Percentiles rank a stretch among this genome's conserved stretches.
These are phyloP conservation scores for Tetramorium simillimum DNA, from an alignment of 1,140 invertebrate species.

Conservation along the genomic window DNA sequence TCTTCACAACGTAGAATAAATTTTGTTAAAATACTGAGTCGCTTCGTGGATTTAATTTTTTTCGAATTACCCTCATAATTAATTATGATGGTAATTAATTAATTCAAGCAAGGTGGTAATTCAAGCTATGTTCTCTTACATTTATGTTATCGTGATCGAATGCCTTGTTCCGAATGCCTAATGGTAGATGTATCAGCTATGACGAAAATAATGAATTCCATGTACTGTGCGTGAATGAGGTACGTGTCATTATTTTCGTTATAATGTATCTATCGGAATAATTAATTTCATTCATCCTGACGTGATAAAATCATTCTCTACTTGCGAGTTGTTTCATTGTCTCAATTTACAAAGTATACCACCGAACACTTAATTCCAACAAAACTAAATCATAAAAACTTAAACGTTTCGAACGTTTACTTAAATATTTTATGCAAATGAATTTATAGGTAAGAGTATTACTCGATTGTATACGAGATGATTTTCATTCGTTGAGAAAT, in stretches of 20 bases:
- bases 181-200: conserved; percentile 37
- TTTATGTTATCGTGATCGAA: conserved; percentile 41
- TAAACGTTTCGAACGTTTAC: background rate
- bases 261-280: background rate
- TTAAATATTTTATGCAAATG: background rate
- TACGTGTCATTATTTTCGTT: background rate
- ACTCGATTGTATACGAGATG: conserved; percentile 10
- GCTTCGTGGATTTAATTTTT: background rate
- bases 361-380: background rate
- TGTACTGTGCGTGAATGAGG: conserved; percentile 22
- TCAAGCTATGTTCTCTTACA: conserved; percentile 19
- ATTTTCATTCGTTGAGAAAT: conserved; percentile 11
- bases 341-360: background rate
- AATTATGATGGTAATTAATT: background rate
- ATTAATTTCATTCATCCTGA: background rate
- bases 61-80: no score
- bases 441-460: conserved; percentile 37
- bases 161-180: conserved; percentile 35
- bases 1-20: background rate
- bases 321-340: background rate
- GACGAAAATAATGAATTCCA: conserved; percentile 46
- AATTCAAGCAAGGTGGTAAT: conserved; percentile 34
- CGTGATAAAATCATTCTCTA: background rate
- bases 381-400: background rate
- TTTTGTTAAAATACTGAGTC: background rate